A percentile compares a stretch with the other conserved stretches of the same genome.
Conservation (phyloP, 2,113 vertebrate genomes). For the Seriola rivoliana region DNA sequence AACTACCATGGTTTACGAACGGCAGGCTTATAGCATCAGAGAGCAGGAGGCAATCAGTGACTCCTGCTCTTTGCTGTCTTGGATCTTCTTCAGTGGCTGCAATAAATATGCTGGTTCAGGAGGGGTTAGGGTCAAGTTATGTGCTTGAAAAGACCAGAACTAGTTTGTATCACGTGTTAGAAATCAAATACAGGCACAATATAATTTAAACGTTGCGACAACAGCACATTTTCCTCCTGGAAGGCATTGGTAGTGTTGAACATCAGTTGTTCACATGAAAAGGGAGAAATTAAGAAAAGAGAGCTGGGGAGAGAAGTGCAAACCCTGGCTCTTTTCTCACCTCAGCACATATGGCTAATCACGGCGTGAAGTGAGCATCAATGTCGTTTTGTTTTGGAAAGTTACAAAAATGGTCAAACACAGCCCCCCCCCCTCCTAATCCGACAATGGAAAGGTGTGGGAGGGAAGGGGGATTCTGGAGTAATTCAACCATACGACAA, state of each 20-base stretch:
- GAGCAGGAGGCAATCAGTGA: conserved; percentile 17
- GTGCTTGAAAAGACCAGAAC: not conserved
- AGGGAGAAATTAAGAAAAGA: not conserved
- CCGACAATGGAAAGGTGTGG: too few species aligned
- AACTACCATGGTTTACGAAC: conserved; percentile 58
- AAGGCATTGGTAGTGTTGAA: not conserved
- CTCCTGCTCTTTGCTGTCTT: conserved; percentile 22
- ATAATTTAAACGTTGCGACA: not conserved
- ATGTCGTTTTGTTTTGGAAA: not conserved
- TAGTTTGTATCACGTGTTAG: not conserved
- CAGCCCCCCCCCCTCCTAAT: not conserved
- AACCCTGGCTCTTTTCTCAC: not conserved
- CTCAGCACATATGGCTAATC: conserved; percentile 1
- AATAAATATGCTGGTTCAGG: conserved; percentile 19
- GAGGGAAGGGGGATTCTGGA: not conserved
- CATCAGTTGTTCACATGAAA: not conserved
- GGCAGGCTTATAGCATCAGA: conserved; percentile 54
- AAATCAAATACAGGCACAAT: not conserved
- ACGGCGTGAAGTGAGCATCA: not conserved
- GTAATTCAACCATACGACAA: not conserved
- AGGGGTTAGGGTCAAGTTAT: not conserved
- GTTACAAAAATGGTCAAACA: not conserved
- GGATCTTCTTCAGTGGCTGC: not conserved
- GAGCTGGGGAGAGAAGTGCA: not conserved
- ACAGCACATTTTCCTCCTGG: not conserved